Evolutionary conservation across 2,797 vertebrate genomes (phyloP), one percentile per base, ranked within the genome.

Genomic region (Epinephelus malabaricus): DNA sequence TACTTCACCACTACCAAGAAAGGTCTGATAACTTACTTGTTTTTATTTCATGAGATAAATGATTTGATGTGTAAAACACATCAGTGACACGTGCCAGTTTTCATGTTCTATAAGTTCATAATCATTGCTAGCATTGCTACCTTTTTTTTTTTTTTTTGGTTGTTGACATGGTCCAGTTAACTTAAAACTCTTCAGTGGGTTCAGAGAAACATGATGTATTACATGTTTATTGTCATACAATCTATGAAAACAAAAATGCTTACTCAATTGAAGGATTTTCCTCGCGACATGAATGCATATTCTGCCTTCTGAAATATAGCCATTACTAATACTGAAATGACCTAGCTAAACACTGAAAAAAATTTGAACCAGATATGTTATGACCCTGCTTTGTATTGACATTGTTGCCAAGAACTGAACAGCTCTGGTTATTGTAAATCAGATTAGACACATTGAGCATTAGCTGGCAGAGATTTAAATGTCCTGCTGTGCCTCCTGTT

Each of bases 1-100:
- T 99, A 99, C 85, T 99, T 99, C 95, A 99, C 98, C 86, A 99
- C 98, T 46, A 99, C 98, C 43, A 99, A 99, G 93, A 99, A 99
- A 98, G 98, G 98, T 99, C 84, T 76, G 88, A 65, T 53, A 18
- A 47, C 62, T 66, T 47, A 19, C 9, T 49, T 4, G 72, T 78
- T 72, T 6, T 76, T 69, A 6, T 46, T 67, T 53, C 6, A n/a
- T 43, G 1, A 21, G 4, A 21, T 64, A 11, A n/a, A 40, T 25
- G 0, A 65, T 69, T 53, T 54, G 62, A 62, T 13, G n/a, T 43
- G 17, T 46, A 15, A 15, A 63, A 45, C 2, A 2, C 15, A 11
- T 55, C 6, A 51, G 47, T 65, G 18, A 21, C 12, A 64, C n/a
- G 25, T 73, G 50, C 43, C 21, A 60, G 1, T 49, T 61, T 23